Base-by-base conservation (phyloP, 2,888 invertebrate genomes). In the Ommatoiulus sabulosus region DNA sequence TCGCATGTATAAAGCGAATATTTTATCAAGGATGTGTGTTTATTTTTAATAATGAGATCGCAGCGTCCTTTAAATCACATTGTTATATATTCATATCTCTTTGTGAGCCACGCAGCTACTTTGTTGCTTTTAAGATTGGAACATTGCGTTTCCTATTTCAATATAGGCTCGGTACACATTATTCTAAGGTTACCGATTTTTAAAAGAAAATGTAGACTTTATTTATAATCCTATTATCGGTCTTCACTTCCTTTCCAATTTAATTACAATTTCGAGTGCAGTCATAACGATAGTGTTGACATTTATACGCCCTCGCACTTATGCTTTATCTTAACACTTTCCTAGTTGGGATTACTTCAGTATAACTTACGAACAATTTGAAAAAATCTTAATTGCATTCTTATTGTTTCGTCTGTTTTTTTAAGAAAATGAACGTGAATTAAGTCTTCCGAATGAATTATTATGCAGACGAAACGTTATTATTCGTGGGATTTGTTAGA, bases 41-140 rank as follows among this genome's bases (percentile, higher is more conserved):
- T 80, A 80, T 80, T 80, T 80, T 80, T 80, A 80, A 80, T 80
- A 80, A 80, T 80, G 80, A 80, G 80, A 35, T 80, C 80, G 15
- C 80, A 80, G 35, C 80, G 35, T 80, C 80, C 80, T 80, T 80
- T 80, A 80, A 80, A 80, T 80, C 80, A 80, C 80, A 80, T 80
- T 80, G 35, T 80, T 80, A 35, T 43, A 12, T 80, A 80, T 80
- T 24, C 80, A 80, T 35, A 80, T 80, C 35, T 43, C 80, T 43
- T 80, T 43, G 80, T 80, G 80, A 80, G 24, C 35, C 80, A 35
- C 35, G 35, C 35, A 15, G 80, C 80, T 80, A 80, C 80, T 35
- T 80, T 80, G 80, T 80, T 80, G 80, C 80, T 80, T 80, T 35
- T 80, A 43, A 43, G 80, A 43, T 43, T 80, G 80, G 35, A 12